These are phyloP conservation scores for Salvator merianae DNA, from an alignment of 2,113 vertebrate genomes.

Conservation along the genomic window DNA sequence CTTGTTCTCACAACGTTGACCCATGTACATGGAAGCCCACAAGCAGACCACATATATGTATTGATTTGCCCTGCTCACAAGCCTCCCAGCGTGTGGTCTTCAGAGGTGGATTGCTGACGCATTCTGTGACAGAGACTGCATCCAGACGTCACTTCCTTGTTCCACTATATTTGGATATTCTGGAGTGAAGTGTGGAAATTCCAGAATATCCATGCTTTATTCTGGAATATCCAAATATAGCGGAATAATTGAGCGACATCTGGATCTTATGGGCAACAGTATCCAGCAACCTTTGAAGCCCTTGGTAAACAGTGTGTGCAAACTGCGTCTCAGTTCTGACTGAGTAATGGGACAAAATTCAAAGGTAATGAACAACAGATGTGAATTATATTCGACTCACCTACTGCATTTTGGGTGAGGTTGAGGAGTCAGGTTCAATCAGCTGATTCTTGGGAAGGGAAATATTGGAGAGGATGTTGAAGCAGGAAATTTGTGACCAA, in stretches of 20 bases:
- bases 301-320: neutral
- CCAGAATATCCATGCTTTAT: too few species aligned
- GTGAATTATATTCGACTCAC: constrained; percentile 18
- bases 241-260: too few species aligned
- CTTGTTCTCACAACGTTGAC: too few species aligned
- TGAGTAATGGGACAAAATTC: neutral
- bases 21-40: too few species aligned
- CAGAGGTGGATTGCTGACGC: too few species aligned
- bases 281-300: too few species aligned
- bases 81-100: neutral
- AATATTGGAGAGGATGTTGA: neutral
- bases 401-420: neutral
- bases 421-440: neutral
- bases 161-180: too few species aligned
- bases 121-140: neutral
- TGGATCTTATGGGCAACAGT: neutral
- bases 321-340: neutral
- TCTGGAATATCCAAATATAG: too few species aligned
- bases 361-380: neutral
- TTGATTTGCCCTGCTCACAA: too few species aligned
- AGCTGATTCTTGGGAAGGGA: neutral
- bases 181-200: too few species aligned
- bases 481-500: neutral
- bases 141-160: too few species aligned
- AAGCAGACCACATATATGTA: neutral